Conservation (phyloP, 1,140 invertebrate genomes). For the Formica exsecta region DNA sequence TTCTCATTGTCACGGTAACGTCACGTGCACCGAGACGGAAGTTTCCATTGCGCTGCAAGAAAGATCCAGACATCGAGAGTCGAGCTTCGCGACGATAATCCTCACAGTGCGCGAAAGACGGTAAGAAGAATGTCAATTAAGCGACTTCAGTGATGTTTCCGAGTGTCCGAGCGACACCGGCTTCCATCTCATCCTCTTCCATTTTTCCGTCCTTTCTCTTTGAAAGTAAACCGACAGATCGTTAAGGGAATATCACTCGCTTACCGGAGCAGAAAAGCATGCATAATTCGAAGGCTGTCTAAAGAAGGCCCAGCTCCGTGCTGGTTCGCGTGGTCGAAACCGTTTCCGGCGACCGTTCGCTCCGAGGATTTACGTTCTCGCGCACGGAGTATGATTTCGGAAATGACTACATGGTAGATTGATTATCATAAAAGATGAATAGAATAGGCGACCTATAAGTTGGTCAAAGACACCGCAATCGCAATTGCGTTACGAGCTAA, state of each 20-base stretch:
- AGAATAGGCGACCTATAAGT: constrained; percentile 2
- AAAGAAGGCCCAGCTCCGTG: background rate
- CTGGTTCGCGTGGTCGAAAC: background rate
- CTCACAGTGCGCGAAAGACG: constrained; percentile 10
- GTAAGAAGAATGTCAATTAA: constrained; percentile 69
- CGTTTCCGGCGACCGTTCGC: constrained; percentile 44
- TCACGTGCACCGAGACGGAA: constrained; percentile 48
- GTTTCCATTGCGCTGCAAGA: constrained; percentile 41
- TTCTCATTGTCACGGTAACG: constrained; percentile 53
- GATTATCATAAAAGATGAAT: constrained; percentile 65
- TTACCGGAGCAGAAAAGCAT: constrained; percentile 50
- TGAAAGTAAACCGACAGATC: constrained; percentile 44
- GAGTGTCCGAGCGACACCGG: constrained; percentile 47
- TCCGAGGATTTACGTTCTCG: constrained; percentile 31
- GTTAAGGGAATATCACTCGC: constrained; percentile 53
- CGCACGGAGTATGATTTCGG: constrained; percentile 40
- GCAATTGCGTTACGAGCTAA: background rate
- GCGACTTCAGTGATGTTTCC: constrained; percentile 52
- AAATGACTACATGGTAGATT: constrained; percentile 40
- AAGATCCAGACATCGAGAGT: constrained; percentile 54
- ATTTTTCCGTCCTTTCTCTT: constrained; percentile 28
- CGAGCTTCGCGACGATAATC: constrained; percentile 34
- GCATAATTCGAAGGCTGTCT: constrained; percentile 51
- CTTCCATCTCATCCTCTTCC: background rate
- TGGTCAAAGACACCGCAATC: constrained; percentile 29